phyloP scores from a whole-genome alignment of 2,888 invertebrate genomes.

The Melinopterus prodromus region DNA sequence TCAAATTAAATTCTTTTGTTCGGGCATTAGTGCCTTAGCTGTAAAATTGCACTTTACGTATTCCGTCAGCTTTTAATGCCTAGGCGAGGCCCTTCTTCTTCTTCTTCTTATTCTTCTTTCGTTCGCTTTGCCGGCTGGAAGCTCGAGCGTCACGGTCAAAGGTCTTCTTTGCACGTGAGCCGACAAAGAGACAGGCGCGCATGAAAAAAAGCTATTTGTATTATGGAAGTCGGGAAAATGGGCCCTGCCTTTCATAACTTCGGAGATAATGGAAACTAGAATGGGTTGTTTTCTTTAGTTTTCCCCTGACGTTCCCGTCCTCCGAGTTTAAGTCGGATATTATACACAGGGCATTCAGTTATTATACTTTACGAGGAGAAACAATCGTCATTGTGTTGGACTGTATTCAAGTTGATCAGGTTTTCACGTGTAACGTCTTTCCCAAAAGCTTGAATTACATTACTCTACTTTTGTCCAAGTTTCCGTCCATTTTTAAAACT shows the following conservation, averaged over 20 bases:
- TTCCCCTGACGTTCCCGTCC: neutral
- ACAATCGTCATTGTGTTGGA: too few relatives aligned
- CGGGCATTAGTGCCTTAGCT: neutral
- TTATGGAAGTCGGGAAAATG: neutral
- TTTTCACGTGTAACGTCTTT: too few relatives aligned
- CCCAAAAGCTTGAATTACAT: too few relatives aligned
- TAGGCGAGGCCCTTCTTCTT: neutral
- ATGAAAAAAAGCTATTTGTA: neutral
- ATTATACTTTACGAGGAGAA: too few relatives aligned
- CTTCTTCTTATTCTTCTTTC: neutral
- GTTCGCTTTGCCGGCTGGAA: neutral
- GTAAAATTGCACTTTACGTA: constrained; percentile 4
- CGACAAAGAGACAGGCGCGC: neutral
- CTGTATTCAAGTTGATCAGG: too few relatives aligned
- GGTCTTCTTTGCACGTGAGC: neutral
- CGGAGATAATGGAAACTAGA: neutral
- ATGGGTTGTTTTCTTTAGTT: neutral
- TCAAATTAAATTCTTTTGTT: constrained; percentile 4
- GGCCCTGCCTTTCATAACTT: neutral
- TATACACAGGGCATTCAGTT: neutral
- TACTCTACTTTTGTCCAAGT: too few relatives aligned
- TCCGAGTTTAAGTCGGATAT: neutral
- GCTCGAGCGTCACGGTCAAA: neutral
- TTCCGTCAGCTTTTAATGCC: constrained; percentile 4
- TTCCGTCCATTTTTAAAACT: too few relatives aligned